Base-by-base conservation (phyloP, 1,140 invertebrate genomes). In the Acyrthosiphon pisum region DNA sequence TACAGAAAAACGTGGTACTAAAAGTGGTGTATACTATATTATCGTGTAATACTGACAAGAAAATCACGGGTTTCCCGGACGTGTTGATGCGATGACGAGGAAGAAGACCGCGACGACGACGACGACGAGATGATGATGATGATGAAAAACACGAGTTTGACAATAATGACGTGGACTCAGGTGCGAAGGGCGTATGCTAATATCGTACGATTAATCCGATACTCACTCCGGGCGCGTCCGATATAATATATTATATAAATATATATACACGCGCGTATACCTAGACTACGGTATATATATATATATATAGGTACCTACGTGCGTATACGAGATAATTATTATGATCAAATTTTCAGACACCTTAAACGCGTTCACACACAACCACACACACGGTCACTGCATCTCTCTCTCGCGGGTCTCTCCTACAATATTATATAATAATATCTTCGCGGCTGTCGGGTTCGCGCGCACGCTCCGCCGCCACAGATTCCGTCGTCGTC, bases 101-200 rank as follows among this genome's bases (percentile, higher is more conserved):
- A 18, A n/a, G 60, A 6, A 11, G 9, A 8, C 50, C 48, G 48
- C 14, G 53, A n/a, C 18, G 44, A 60, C 56, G 8, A 48, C 9
- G 26, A 68, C 9, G n/a, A 35, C 11, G 14, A 26, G 37, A 81
- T 48, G 37, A 37, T 41, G 23, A 48, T 18, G 37, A 91, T 81
- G 22, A 92, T 37, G 37, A 37, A 46, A 68, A n/a, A 46, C 11
- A 30, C 90, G 37, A 76, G 41, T 8, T 83, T 50, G 91, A 92
- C 91, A 92, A 76, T 76, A 92, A 92, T 83, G 68, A 83, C 91
- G 91, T 83, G 68, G 68, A 83, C 56, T 48, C 46, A 18, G 68
- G 90, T 91, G 90, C 90, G 90, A 91, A 83, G 90, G 90, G 90
- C 90, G 90, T 91, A 91, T 81, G 90, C 90, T 91, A 91, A 91